These are phyloP conservation scores for Capreolus pygargus DNA, from an alignment of 2,113 vertebrate genomes.

Conservation along the genomic window DNA sequence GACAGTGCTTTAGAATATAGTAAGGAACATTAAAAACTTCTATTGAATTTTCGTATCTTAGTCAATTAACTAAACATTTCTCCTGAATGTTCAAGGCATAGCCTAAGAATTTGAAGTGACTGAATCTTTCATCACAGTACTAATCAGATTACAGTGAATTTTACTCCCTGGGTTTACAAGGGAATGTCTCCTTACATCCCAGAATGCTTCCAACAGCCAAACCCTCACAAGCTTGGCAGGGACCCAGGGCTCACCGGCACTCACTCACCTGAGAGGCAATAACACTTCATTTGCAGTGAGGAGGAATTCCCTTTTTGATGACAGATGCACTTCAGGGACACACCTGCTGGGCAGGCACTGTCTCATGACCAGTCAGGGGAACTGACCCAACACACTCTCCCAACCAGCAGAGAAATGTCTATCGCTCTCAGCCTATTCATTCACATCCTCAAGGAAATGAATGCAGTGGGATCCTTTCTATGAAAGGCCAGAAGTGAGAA, in stretches of 20 bases:
- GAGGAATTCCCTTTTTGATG: conserved; percentile 59
- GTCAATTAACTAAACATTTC: conserved; percentile 15
- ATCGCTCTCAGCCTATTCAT: background rate
- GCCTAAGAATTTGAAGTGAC: background rate
- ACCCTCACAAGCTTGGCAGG: background rate
- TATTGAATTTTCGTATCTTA: background rate
- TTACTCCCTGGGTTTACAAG: conserved; percentile 5
- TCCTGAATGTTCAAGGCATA: background rate
- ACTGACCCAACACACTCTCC: background rate
- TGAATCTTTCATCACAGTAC: background rate
- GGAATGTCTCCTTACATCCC: background rate
- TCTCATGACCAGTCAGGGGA: conserved; percentile 15
- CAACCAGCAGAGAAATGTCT: background rate
- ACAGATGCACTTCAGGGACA: conserved; percentile 18
- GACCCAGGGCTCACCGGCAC: background rate
- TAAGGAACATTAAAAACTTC: background rate
- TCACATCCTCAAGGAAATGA: background rate
- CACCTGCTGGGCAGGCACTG: conserved; percentile 6
- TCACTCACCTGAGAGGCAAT: conserved; percentile 36
- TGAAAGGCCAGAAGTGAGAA: background rate
- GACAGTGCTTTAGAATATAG: background rate
- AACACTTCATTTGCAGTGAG: conserved; percentile 17
- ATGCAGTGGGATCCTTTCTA: background rate
- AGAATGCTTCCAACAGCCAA: background rate
- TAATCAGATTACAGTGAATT: background rate